phyloP scores from a whole-genome alignment of 23 tunicate genomes.

The Trididemnum miniatum region DNA sequence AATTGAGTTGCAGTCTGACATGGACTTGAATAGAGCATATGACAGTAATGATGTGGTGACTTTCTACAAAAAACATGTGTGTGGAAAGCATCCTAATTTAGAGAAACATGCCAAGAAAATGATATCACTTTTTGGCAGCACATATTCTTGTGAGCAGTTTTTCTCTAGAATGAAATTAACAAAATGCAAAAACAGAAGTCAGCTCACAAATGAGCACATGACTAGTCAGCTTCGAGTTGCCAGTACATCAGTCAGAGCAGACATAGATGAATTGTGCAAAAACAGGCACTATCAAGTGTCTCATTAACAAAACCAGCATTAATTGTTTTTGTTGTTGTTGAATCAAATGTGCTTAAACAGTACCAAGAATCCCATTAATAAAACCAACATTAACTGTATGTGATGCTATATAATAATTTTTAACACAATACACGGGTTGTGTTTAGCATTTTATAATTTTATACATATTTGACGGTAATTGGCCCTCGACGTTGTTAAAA shows the following conservation, averaged over 20 bases:
- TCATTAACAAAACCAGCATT: background rate
- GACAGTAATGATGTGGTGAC: slow-evolving; percentile 2
- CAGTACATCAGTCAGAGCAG: slow-evolving; percentile 2
- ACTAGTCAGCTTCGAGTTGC: slow-evolving; percentile 2
- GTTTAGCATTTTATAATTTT: no score
- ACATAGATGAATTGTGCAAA: background rate
- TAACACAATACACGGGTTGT: no score
- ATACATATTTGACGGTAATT: no score
- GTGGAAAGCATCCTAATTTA: background rate
- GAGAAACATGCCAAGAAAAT: slow-evolving; percentile 1
- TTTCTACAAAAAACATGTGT: background rate
- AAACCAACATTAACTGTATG: background rate
- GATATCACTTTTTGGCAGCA: slow-evolving; percentile 1
- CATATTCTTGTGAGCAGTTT: no score
- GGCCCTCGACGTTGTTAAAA: background rate
- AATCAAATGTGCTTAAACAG: background rate
- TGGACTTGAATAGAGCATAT: background rate
- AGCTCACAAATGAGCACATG: background rate
- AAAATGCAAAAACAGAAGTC: background rate
- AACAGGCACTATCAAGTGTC: background rate
- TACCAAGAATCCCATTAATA: slow-evolving; percentile 6
- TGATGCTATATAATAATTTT: no score
- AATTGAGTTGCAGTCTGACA: background rate
- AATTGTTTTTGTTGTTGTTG: background rate
- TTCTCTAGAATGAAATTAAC: background rate